Percentiles rank a stretch among this genome's conserved stretches.
Conservation (phyloP, 2,113 vertebrate genomes). For the Neodon shergylaensis region DNA sequence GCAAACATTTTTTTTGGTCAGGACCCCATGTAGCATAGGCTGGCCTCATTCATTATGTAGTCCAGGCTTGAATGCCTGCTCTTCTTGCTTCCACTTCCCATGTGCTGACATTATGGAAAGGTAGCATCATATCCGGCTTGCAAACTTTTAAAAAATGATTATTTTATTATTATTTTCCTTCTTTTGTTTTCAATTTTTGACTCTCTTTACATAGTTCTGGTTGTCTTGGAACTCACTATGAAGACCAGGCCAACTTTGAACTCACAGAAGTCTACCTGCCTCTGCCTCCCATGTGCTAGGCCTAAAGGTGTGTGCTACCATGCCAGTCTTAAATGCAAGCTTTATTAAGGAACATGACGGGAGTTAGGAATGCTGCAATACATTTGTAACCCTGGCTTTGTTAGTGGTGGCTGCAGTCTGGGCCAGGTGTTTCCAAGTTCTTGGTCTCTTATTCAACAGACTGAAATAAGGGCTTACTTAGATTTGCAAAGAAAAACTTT, state of each 20-base stretch:
- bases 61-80: not conserved
- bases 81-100: not conserved
- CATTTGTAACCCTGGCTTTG: not conserved
- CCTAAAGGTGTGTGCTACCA: not conserved
- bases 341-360: too few relatives aligned
- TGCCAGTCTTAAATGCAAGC: not conserved
- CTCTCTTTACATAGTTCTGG: not conserved
- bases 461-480: too few relatives aligned
- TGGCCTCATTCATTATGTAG: not conserved
- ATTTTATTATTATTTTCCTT: not conserved
- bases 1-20: not conserved
- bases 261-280: not conserved
- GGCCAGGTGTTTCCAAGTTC: not conserved
- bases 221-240: not conserved
- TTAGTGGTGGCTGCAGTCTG: not conserved
- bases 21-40: not conserved
- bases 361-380: too few relatives aligned
- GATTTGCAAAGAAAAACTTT: too few relatives aligned
- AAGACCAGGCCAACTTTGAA: not conserved
- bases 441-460: not conserved
- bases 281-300: not conserved
- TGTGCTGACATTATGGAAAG: not conserved
- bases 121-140: not conserved
- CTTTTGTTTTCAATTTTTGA: not conserved
- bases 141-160: not conserved